Evolutionary conservation across 2,888 invertebrate genomes (phyloP).

Genomic region (Gymnosoma rotundatum): DNA sequence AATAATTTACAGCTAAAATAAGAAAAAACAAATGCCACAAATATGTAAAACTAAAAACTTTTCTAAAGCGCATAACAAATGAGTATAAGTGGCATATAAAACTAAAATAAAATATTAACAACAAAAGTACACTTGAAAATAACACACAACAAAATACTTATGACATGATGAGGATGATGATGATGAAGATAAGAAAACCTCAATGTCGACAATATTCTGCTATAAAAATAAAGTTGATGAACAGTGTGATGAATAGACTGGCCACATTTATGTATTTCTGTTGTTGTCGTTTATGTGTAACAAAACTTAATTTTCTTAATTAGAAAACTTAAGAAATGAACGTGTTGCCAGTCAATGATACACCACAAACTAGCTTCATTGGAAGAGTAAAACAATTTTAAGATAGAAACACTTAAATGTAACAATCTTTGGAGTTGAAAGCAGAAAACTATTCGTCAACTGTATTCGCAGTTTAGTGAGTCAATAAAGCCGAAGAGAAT

Average conservation of each 20-base stretch:
- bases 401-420: conserved; percentile 51
- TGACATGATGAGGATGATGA: conserved; percentile 62
- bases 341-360: conserved; percentile 13
- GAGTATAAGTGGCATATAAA: not conserved
- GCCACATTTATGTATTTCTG: not conserved
- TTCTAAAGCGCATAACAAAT: conserved; percentile 16
- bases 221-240: conserved; percentile 14
- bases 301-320: conserved; percentile 51
- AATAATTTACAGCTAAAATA: not conserved
- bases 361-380: conserved; percentile 14
- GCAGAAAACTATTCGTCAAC: conserved; percentile 56
- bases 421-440: conserved; percentile 38
- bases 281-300: conserved; percentile 25
- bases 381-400: conserved; percentile 39
- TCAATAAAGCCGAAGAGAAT: not conserved
- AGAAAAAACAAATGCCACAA: conserved; percentile 26
- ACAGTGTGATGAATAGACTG: conserved; percentile 11
- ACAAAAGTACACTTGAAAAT: conserved; percentile 30
- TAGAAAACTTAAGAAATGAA: conserved; percentile 37
- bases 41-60: conserved; percentile 63
- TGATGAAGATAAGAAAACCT: conserved; percentile 25
- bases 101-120: conserved; percentile 27
- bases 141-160: conserved; percentile 67
- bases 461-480: not conserved
- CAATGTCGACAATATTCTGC: conserved; percentile 16